These are phyloP conservation scores for Megaleporinus macrocephalus DNA, from an alignment of 2,113 vertebrate species.

Conservation along the genomic window DNA sequence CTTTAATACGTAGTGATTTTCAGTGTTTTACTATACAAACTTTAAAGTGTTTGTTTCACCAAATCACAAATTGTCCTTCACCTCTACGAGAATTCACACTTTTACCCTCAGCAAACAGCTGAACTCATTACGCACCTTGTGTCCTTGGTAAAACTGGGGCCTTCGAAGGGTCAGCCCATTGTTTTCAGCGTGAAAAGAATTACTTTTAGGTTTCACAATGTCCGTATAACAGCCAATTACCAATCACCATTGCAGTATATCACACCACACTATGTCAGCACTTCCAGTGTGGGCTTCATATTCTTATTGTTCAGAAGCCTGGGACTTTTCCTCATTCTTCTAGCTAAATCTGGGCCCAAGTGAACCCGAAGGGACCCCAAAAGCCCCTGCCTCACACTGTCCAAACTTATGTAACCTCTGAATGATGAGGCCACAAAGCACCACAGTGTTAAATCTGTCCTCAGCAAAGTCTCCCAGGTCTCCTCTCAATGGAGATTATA, in stretches of 20 bases:
- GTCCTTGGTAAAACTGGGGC: neutral
- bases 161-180: conserved; percentile 18
- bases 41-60: too few relatives aligned
- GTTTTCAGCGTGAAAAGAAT: conserved; percentile 1
- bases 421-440: neutral
- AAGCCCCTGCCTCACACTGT: conserved; percentile 2
- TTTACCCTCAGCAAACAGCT: neutral
- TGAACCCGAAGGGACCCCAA: neutral
- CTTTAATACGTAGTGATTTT: neutral
- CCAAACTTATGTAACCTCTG: neutral
- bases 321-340: conserved; percentile 31
- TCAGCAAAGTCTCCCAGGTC: neutral
- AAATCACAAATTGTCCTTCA: neutral
- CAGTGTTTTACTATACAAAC: neutral
- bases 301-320: conserved; percentile 27
- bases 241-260: conserved; percentile 39
- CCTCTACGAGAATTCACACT: neutral
- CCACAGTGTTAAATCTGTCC: conserved; percentile 38
- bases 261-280: conserved; percentile 12
- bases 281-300: conserved; percentile 16
- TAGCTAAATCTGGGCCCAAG: neutral
- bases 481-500: neutral
- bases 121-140: neutral
- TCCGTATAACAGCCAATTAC: conserved; percentile 2
- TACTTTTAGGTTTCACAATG: neutral